Percentiles rank a stretch among this genome's conserved stretches.
Evolutionary conservation across 2,888 invertebrate genomes (phyloP).

Genomic region (Clunio marinus): DNA sequence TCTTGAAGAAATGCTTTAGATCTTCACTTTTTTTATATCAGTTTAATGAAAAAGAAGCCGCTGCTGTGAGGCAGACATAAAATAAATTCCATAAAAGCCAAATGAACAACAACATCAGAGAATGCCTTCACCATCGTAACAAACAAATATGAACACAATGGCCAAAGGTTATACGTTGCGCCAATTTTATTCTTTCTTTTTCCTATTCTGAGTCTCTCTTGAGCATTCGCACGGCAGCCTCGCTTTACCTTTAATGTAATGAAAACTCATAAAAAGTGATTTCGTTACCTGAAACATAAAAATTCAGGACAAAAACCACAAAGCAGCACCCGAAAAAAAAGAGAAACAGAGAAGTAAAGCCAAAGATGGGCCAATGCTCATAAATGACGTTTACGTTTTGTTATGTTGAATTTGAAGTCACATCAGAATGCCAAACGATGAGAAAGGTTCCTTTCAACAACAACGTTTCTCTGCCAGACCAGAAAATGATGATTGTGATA

Average conservation of each 20-base stretch:
- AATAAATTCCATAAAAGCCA: too few relatives aligned
- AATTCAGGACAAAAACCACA: slow-evolving; percentile 9
- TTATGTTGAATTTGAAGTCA: neutral
- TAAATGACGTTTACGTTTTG: slow-evolving; percentile 26
- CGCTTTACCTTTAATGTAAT: slow-evolving; percentile 21
- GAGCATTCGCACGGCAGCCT: neutral
- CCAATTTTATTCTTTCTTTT: neutral
- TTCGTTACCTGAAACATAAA: slow-evolving; percentile 26
- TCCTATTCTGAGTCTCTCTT: neutral
- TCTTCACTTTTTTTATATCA: too few relatives aligned
- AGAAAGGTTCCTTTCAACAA: slow-evolving; percentile 6
- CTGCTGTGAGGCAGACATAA: too few relatives aligned
- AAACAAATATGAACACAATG: neutral
- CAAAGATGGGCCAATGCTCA: too few relatives aligned
- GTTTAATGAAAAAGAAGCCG: neutral
- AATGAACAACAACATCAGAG: too few relatives aligned
- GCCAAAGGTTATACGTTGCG: slow-evolving; percentile 12
- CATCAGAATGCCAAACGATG: neutral
- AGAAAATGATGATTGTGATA: slow-evolving; percentile 23
- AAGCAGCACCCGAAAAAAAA: neutral
- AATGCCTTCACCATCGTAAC: too few relatives aligned
- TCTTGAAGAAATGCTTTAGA: too few relatives aligned
- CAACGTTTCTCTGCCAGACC: slow-evolving; percentile 4
- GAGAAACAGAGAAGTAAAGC: too few relatives aligned
- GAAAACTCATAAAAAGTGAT: slow-evolving; percentile 31